A percentile compares a stretch with the other conserved stretches of the same genome.
phyloP scores from a whole-genome alignment of 2,113 vertebrate species.

The Alces alces region DNA sequence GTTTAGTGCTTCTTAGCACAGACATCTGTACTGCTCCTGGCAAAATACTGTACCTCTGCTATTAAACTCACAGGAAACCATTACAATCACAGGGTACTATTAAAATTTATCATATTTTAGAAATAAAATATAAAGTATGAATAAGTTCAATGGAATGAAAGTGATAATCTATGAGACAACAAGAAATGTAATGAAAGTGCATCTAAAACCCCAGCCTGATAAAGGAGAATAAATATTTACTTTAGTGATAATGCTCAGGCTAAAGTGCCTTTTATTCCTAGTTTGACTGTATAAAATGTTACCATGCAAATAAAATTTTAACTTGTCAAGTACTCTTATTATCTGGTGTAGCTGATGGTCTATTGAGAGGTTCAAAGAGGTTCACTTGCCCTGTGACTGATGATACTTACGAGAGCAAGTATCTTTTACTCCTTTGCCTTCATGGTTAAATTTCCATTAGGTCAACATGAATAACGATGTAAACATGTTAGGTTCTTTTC shows the following conservation, averaged over 20 bases:
- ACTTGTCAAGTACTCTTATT: slow-evolving; percentile 74
- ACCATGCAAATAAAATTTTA: slow-evolving; percentile 61
- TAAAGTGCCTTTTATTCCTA: slow-evolving; percentile 43
- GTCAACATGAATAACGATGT: slow-evolving; percentile 61
- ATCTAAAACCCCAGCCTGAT: neutral
- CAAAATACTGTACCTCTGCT: neutral
- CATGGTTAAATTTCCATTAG: slow-evolving; percentile 83
- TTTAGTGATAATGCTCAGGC: slow-evolving; percentile 42
- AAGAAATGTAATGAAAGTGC: neutral
- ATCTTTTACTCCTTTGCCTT: slow-evolving; percentile 77
- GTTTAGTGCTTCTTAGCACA: neutral
- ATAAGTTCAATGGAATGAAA: neutral
- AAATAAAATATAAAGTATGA: slow-evolving; percentile 45
- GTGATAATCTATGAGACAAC: neutral
- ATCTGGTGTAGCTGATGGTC: slow-evolving; percentile 74
- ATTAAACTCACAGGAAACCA: neutral
- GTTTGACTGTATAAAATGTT: slow-evolving; percentile 45
- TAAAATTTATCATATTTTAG: slow-evolving; percentile 27
- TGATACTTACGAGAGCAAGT: slow-evolving; percentile 80
- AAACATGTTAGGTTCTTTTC: slow-evolving; percentile 52
- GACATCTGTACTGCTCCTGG: neutral
- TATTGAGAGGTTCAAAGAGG: slow-evolving; percentile 71
- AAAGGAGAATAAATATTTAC: slow-evolving; percentile 23
- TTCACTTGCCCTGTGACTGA: slow-evolving; percentile 77
- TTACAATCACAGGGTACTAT: slow-evolving; percentile 12